A percentile compares a stretch with the other conserved stretches of the same genome.
phyloP scores from a whole-genome alignment of 2,888 invertebrate genomes.

The Deilephila elpenor region DNA sequence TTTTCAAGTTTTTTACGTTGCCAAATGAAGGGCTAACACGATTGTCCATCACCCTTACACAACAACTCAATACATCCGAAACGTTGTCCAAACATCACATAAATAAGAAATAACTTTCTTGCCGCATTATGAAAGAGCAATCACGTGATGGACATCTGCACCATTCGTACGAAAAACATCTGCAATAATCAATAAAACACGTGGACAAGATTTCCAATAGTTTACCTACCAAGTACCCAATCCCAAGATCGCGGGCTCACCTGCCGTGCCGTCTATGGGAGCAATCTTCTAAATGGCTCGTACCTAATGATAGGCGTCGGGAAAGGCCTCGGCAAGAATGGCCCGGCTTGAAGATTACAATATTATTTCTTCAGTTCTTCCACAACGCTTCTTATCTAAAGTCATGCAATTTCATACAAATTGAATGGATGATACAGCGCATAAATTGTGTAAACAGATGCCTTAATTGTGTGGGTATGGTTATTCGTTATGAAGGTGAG shows the following conservation, averaged over 20 bases:
- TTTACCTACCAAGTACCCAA: slow-evolving; percentile 10
- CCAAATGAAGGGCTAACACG: too few relatives aligned
- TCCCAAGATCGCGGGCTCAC: slow-evolving; percentile 13
- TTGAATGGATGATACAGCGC: not conserved
- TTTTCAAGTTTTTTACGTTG: too few relatives aligned
- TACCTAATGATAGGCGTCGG: slow-evolving; percentile 26
- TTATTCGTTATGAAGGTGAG: too few relatives aligned
- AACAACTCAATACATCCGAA: too few relatives aligned
- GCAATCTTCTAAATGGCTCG: slow-evolving; percentile 25
- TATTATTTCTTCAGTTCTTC: slow-evolving; percentile 22
- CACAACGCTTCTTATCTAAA: slow-evolving; percentile 15
- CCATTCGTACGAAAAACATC: not conserved
- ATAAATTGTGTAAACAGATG: not conserved
- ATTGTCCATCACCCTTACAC: too few relatives aligned
- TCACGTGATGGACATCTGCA: not conserved
- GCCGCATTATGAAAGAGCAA: not conserved
- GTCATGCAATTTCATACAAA: slow-evolving; percentile 14
- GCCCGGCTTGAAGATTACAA: slow-evolving; percentile 8
- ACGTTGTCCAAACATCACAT: too few relatives aligned
- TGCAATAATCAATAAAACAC: slow-evolving; percentile 17
- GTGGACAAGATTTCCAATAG: slow-evolving; percentile 18
- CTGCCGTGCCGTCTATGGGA: slow-evolving; percentile 20
- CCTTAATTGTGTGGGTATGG: too few relatives aligned
- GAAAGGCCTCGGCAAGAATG: slow-evolving; percentile 24
- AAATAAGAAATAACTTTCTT: too few relatives aligned